Conservation (phyloP, 2,797 vertebrate species). For the Moxostoma hubbsi region DNA sequence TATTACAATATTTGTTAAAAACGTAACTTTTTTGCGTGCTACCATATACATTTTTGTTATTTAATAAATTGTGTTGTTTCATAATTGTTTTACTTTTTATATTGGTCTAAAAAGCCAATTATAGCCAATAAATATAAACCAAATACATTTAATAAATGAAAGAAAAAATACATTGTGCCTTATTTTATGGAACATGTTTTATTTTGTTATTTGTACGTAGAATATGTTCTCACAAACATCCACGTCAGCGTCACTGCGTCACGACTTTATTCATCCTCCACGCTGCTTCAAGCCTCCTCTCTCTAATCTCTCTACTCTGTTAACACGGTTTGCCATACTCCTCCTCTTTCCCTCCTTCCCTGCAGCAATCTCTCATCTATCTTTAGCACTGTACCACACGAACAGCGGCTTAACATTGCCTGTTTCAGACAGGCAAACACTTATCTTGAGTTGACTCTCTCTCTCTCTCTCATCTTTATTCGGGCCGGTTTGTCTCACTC, state of each 20-base stretch:
- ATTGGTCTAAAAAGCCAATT: too few species aligned
- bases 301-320: slow-evolving; percentile 15
- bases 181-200: background rate
- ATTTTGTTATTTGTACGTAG: background rate
- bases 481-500: background rate
- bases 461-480: background rate
- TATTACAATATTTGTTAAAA: too few species aligned
- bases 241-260: slow-evolving; percentile 33
- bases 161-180: too few species aligned
- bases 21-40: too few species aligned
- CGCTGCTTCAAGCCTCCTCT: background rate
- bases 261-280: slow-evolving; percentile 8
- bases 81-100: too few species aligned
- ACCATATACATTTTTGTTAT: too few species aligned
- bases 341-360: background rate
- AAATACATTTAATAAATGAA: too few species aligned
- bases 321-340: background rate
- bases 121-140: too few species aligned
- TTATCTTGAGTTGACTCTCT: background rate
- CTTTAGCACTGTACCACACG: slow-evolving; percentile 72
- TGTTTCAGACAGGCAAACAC: background rate
- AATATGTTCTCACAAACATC: background rate
- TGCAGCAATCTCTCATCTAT: slow-evolving; percentile 64
- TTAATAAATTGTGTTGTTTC: too few species aligned
- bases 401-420: slow-evolving; percentile 44